Evolutionary conservation across 2,797 vertebrate species (phyloP), one percentile per base, ranked within the genome.

Genomic region (Tauraco hartlaubi): DNA sequence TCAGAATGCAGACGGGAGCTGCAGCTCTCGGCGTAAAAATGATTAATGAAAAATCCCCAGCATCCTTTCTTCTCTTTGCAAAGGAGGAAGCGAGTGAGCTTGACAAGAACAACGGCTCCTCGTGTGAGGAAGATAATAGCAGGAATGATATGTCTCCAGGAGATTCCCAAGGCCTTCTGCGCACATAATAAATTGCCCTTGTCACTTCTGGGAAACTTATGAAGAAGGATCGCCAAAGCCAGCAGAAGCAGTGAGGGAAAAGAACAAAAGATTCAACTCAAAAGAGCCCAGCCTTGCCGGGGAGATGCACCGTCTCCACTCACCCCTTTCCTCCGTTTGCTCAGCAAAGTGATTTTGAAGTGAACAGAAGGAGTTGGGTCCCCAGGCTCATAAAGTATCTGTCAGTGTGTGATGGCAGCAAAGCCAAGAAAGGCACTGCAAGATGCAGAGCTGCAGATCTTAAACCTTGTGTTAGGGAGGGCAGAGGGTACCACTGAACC

Each of bases 1-100:
- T 85, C 33, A 63, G 94, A 85, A 97, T 95, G 95, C 94, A 95
- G 85, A 61, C n/a, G 28, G 71, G 90, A 95, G 83, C 88, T 58
- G 79, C 92, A 51, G 85, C 92, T 73, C 61, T 75, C 9, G 16
- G 93, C 2, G 3, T 72, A 73, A 52, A 78, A 92, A 67, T 96
- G 96, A 96, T 96, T 58, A 94, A 97, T 95, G 96, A n/a, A 46
- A 66, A 22, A 35, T 62, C 77, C 89, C 76, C 81, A 22, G 64
- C 83, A 88, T 84, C 92, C 90, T 85, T 79, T 78, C 80, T 77
- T 75, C 79, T 87, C 85, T 84, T 56, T 76, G 85, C 80, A 52
- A 49, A 55, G 73, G 85, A 69, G 66, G 81, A 87, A 75, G 90
- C 39, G 6, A 86, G 77, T 4, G 18, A 92, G 86, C 83, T 66